Percentiles rank a stretch among this genome's conserved stretches.
Evolutionary conservation across 2,888 invertebrate species (phyloP).

Genomic region (Rhingia rostrata): DNA sequence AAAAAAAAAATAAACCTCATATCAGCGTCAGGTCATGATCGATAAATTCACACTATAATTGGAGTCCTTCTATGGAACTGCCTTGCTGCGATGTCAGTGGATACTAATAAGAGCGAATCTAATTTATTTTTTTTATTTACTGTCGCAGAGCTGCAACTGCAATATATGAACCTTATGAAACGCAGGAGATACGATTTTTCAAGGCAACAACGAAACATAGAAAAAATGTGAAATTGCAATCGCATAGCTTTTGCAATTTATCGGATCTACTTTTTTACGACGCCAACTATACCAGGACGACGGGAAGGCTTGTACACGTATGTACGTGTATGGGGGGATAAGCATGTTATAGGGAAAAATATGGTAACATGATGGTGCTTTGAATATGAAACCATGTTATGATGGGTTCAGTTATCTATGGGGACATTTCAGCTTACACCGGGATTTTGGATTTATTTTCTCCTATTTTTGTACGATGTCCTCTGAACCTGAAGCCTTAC

Average conservation of each 20-base stretch:
- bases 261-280: conserved; percentile 23
- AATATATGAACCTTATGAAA: background rate
- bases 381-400: conserved; percentile 62
- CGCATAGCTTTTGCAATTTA: conserved; percentile 49
- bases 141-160: background rate
- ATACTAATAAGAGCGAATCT: conserved; percentile 46
- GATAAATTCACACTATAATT: conserved; percentile 27
- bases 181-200: conserved; percentile 24
- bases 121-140: conserved; percentile 54
- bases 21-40: background rate
- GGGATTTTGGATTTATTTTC: conserved; percentile 47
- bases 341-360: conserved; percentile 52
- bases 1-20: background rate
- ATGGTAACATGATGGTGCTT: conserved; percentile 58
- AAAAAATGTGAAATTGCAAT: conserved; percentile 41
- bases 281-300: background rate
- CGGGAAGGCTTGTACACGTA: background rate
- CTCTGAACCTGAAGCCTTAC: background rate
- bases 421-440: conserved; percentile 46
- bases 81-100: background rate
- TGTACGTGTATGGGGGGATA: background rate
- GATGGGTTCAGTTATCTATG: conserved; percentile 57
- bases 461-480: conserved; percentile 16
- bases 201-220: background rate
- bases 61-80: background rate